These are phyloP conservation scores for Noctuana brunneofusca DNA, from an alignment of 2,888 invertebrate genomes.

Conservation along the genomic window DNA sequence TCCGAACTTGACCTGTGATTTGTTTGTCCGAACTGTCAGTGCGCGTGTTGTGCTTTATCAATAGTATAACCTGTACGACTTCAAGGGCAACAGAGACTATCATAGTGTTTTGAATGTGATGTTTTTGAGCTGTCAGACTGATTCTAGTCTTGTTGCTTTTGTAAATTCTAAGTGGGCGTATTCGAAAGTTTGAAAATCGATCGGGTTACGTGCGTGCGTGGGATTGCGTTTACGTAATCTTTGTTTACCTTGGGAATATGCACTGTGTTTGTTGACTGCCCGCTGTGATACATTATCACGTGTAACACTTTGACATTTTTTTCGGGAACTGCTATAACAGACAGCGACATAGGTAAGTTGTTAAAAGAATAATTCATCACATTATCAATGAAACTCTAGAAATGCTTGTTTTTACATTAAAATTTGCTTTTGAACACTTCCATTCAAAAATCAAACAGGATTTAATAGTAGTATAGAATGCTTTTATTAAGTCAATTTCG, in stretches of 20 bases:
- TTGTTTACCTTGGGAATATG: constrained; percentile 82
- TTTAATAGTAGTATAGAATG: background rate
- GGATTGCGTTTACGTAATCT: constrained; percentile 82
- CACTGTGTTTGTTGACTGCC: constrained; percentile 67
- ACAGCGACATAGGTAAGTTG: constrained; percentile 42
- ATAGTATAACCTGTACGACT: constrained; percentile 81
- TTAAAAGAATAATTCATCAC: background rate
- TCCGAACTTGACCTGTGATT: constrained; percentile 75
- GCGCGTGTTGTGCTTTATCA: constrained; percentile 82
- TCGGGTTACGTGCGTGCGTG: constrained; percentile 81
- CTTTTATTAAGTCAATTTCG: background rate
- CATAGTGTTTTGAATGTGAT: constrained; percentile 68
- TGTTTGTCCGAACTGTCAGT: constrained; percentile 78
- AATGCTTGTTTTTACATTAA: background rate
- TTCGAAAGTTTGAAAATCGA: constrained; percentile 82
- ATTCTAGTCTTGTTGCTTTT: constrained; percentile 61
- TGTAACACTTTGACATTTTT: constrained; percentile 44
- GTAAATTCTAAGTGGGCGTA: constrained; percentile 77
- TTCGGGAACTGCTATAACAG: constrained; percentile 33
- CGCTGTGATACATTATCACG: constrained; percentile 50
- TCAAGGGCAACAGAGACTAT: constrained; percentile 73
- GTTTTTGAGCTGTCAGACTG: constrained; percentile 59
- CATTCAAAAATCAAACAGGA: no score
- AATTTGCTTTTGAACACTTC: background rate
- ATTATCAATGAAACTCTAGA: background rate